Evolutionary conservation across 2,797 vertebrate genomes (phyloP).

Genomic region (Scyliorhinus canicula): DNA sequence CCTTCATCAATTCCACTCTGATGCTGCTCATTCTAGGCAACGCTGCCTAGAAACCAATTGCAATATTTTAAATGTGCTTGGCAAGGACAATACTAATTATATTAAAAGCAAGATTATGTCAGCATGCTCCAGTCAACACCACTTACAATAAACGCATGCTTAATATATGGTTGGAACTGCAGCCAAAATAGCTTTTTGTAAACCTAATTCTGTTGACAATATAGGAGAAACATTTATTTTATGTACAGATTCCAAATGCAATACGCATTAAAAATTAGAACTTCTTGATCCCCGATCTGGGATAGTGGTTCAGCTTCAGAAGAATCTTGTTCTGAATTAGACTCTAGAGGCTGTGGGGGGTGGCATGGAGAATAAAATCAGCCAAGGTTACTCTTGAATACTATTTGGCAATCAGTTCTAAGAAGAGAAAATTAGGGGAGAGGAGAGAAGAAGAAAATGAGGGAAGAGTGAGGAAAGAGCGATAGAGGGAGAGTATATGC

Average conservation of each 20-base stretch:
- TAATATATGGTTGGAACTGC: neutral
- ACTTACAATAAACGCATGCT: neutral
- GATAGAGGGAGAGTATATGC: neutral
- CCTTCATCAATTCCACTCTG: neutral
- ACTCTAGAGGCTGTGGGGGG: no score
- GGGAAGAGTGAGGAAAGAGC: neutral
- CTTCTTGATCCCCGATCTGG: neutral
- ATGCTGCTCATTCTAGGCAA: neutral
- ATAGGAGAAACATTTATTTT: neutral
- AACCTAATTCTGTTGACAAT: neutral
- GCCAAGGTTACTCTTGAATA: neutral
- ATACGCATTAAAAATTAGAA: neutral
- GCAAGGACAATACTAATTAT: conserved; percentile 28
- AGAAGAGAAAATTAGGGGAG: neutral
- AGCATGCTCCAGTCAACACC: neutral
- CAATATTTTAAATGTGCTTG: conserved; percentile 10
- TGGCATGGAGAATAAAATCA: neutral
- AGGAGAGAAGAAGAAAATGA: neutral
- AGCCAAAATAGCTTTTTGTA: conserved; percentile 23
- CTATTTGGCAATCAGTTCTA: neutral
- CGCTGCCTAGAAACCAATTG: neutral
- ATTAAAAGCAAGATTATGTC: conserved; percentile 27
- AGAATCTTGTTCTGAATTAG: neutral
- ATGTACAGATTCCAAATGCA: neutral
- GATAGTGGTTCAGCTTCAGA: neutral